Conservation (phyloP, 2,113 vertebrate species). For the Gavia stellata region DNA sequence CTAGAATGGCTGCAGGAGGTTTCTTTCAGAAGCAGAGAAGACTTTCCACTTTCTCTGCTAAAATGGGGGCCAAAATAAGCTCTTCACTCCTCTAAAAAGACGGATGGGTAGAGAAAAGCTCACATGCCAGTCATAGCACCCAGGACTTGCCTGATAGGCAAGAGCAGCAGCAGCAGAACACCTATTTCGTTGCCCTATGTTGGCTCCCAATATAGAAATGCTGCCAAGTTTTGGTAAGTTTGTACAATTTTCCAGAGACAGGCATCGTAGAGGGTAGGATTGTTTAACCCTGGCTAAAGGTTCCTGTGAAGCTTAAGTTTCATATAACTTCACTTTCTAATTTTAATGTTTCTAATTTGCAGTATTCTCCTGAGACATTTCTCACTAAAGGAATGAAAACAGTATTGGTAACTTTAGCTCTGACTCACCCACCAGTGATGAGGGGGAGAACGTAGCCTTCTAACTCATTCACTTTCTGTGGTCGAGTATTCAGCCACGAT, state of each 20-base stretch:
- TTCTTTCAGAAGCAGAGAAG: background rate
- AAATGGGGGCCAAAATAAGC: background rate
- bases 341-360: background rate
- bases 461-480: conserved; percentile 42
- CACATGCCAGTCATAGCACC: background rate
- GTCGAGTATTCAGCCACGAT: background rate
- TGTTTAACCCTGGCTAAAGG: background rate
- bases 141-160: background rate
- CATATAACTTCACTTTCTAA: background rate
- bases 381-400: conserved; percentile 4
- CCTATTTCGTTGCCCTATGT: background rate
- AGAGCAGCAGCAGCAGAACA: background rate
- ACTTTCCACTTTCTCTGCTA: background rate
- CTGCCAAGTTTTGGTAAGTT: background rate
- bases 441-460: background rate
- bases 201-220: background rate
- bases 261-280: background rate
- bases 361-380: background rate
- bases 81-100: background rate
- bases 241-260: background rate
- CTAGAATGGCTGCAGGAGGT: background rate
- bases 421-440: conserved; percentile 41
- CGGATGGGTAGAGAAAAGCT: background rate
- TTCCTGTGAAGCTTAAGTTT: background rate
- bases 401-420: conserved; percentile 20